Percentiles rank a stretch among this genome's conserved stretches.
Evolutionary conservation across 1,140 invertebrate genomes (phyloP).

Genomic region (Drepana arcuata): DNA sequence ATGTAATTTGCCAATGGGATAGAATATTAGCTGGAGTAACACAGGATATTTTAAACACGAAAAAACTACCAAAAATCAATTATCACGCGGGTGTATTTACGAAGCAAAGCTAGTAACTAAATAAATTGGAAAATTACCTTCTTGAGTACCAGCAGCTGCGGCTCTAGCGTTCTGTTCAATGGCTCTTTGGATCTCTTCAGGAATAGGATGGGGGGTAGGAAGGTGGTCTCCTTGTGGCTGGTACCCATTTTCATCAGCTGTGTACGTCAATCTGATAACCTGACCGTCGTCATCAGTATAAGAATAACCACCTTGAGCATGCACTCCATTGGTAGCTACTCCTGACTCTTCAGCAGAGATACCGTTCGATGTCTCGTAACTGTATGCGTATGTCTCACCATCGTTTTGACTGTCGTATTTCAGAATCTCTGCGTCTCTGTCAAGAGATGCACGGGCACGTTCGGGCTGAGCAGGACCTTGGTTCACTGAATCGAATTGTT

Average conservation of each 20-base stretch:
- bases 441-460: slow-evolving; percentile 42
- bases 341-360: slow-evolving; percentile 58
- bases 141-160: slow-evolving; percentile 57
- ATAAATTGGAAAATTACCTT: slow-evolving; percentile 34
- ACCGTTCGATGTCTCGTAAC: slow-evolving; percentile 62
- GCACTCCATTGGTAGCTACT: slow-evolving; percentile 50
- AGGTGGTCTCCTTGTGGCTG: slow-evolving; percentile 65
- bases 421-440: slow-evolving; percentile 46
- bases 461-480: slow-evolving; percentile 35
- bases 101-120: too few species aligned
- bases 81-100: too few species aligned
- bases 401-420: slow-evolving; percentile 47
- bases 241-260: slow-evolving; percentile 87
- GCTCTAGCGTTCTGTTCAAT: slow-evolving; percentile 58
- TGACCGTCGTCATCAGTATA: slow-evolving; percentile 79
- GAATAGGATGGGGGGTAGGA: slow-evolving; percentile 64
- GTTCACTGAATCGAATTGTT: slow-evolving; percentile 18
- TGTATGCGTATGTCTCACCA: slow-evolving; percentile 48
- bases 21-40: too few species aligned
- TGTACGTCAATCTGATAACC: slow-evolving; percentile 79
- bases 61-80: too few species aligned
- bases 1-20: too few species aligned
- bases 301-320: slow-evolving; percentile 49
- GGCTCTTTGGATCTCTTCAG: slow-evolving; percentile 59
- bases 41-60: too few species aligned